These are phyloP conservation scores for Maconellicoccus hirsutus DNA, from an alignment of 1,140 invertebrate genomes.

Conservation along the genomic window DNA sequence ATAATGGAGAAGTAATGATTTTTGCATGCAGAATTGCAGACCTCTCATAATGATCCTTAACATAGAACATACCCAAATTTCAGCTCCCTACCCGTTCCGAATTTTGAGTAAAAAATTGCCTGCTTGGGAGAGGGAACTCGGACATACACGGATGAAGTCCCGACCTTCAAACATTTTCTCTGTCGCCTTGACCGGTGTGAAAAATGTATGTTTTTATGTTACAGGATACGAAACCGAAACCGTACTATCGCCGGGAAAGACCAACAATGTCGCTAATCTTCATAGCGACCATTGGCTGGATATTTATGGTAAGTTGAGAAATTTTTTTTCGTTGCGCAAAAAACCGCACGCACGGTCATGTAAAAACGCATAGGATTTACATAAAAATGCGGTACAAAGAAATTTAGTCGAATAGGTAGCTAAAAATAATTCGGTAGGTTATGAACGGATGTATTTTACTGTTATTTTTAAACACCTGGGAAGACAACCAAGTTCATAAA, in stretches of 20 bases:
- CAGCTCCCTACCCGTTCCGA: too few species aligned
- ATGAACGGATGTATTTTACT: slow-evolving; percentile 13
- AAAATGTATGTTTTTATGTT: not conserved
- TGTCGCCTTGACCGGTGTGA: too few species aligned
- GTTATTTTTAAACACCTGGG: slow-evolving; percentile 18
- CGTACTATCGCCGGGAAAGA: not conserved
- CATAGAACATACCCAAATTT: too few species aligned
- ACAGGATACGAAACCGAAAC: not conserved
- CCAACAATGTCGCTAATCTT: slow-evolving; percentile 10
- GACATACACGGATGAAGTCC: too few species aligned
- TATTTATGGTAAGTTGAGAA: slow-evolving; percentile 18
- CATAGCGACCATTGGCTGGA: not conserved
- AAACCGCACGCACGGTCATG: not conserved
- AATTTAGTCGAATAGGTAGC: slow-evolving; percentile 2
- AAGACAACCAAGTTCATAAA: slow-evolving; percentile 18
- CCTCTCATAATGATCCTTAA: too few species aligned
- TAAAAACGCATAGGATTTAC: not conserved
- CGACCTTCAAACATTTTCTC: too few species aligned
- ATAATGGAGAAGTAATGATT: too few species aligned
- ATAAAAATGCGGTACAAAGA: slow-evolving; percentile 15
- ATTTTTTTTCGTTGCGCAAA: not conserved
- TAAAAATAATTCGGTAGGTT: slow-evolving; percentile 17
- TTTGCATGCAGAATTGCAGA: too few species aligned
- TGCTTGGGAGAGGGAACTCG: too few species aligned
- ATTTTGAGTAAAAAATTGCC: too few species aligned